Conservation (phyloP, 1,140 invertebrate genomes). For the Caerostris darwini region DNA sequence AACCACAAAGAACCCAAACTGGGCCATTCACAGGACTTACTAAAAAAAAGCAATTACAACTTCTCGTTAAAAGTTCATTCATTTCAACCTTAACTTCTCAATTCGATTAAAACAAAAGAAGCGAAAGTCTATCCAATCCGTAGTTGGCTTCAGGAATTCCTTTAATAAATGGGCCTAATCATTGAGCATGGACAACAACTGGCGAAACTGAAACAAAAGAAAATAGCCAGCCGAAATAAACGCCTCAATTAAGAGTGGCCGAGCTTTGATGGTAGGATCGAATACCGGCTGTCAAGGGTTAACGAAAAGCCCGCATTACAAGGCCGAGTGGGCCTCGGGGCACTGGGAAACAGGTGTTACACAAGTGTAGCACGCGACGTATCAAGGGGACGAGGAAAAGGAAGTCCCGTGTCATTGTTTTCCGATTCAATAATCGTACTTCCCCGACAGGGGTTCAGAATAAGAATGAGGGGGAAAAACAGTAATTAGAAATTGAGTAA, state of each 20-base stretch:
- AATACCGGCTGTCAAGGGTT: conserved; percentile 57
- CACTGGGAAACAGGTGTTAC: not conserved
- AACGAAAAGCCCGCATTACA: conserved; percentile 4
- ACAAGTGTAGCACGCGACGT: not conserved
- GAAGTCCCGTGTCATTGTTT: conserved; percentile 61
- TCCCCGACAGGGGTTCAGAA: not conserved
- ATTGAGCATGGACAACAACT: not conserved
- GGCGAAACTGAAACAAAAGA: conserved; percentile 6
- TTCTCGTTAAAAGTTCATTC: conserved; percentile 53
- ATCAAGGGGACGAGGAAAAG: conserved; percentile 1
- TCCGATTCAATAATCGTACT: conserved; percentile 41
- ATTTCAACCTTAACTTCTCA: not conserved
- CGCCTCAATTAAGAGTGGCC: conserved; percentile 44
- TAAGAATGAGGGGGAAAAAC: not conserved
- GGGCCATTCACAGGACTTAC: not conserved
- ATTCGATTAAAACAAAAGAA: not conserved
- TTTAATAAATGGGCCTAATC: not conserved
- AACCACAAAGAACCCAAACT: not conserved
- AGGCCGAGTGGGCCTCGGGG: conserved; percentile 23
- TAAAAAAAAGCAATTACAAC: conserved; percentile 51
- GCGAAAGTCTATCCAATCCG: not conserved
- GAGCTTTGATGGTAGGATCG: conserved; percentile 29
- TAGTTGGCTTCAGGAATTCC: not conserved
- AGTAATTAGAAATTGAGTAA: not conserved
- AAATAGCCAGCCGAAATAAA: conserved; percentile 24